A percentile compares a stretch with the other conserved stretches of the same genome.
Conservation (phyloP, 2,888 invertebrate genomes). For the Volucella inflata region DNA sequence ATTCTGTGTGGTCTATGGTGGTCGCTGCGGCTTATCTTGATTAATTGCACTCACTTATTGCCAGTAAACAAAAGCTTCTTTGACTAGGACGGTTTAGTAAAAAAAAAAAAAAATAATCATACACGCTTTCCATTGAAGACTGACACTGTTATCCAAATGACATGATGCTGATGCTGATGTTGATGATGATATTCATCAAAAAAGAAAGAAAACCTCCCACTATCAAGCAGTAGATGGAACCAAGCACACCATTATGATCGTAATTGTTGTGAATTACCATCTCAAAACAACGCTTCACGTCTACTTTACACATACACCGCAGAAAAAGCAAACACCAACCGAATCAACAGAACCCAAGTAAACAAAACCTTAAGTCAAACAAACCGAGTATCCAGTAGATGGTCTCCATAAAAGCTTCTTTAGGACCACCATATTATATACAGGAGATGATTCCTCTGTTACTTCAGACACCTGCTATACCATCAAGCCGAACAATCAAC, state of each 20-base stretch:
- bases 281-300: conserved; percentile 61
- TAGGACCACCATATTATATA: conserved; percentile 33
- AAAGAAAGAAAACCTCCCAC: conserved; percentile 50
- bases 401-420: conserved; percentile 67
- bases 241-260: conserved; percentile 60
- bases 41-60: conserved; percentile 42
- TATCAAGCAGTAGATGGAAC: background rate
- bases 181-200: conserved; percentile 52
- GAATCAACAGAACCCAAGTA: conserved; percentile 64
- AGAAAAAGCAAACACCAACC: conserved; percentile 50
- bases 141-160: conserved; percentile 41
- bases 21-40: conserved; percentile 34
- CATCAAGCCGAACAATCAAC: conserved; percentile 27
- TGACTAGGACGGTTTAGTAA: conserved; percentile 2
- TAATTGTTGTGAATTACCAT: conserved; percentile 73
- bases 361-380: conserved; percentile 73
- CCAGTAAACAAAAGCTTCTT: conserved; percentile 47
- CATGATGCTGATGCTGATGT: conserved; percentile 24
- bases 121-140: conserved; percentile 14
- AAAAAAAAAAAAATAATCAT: conserved; percentile 6
- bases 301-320: conserved; percentile 25
- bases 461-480: conserved; percentile 20
- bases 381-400: conserved; percentile 51
- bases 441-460: no score
- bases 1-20: conserved; percentile 45